phyloP scores from a whole-genome alignment of 2,113 vertebrate genomes.

The Macroglossus sobrinus region DNA sequence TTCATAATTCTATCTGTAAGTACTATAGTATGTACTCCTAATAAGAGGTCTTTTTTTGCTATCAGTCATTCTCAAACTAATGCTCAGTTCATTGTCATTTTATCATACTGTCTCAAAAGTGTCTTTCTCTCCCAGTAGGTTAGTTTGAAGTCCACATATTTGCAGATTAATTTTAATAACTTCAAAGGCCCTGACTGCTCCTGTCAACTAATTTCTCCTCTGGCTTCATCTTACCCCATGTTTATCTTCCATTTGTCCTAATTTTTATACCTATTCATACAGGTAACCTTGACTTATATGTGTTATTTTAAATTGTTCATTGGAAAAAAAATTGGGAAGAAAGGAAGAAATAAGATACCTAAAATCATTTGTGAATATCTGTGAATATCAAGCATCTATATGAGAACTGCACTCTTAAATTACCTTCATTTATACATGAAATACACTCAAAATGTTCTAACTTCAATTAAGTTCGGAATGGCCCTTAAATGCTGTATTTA shows the following conservation, averaged over 20 bases:
- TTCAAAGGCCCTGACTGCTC: neutral
- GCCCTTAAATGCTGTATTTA: neutral
- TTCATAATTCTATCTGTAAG: neutral
- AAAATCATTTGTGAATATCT: neutral
- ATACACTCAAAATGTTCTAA: neutral
- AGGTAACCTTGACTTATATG: neutral
- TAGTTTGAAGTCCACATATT: neutral
- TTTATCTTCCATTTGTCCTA: constrained; percentile 5
- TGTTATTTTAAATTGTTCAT: constrained; percentile 4
- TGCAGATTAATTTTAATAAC: neutral
- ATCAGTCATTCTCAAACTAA: neutral
- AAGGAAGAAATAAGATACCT: neutral
- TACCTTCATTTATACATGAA: neutral
- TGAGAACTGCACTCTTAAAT: neutral
- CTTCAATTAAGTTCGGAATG: neutral
- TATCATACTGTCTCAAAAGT: neutral
- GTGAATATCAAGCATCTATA: neutral
- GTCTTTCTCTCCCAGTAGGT: neutral
- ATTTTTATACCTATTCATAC: neutral
- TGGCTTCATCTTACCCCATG: neutral
- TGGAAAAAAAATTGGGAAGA: neutral
- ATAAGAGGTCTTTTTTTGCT: neutral
- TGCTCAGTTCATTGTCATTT: neutral
- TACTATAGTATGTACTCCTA: neutral
- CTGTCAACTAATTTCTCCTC: neutral